These are phyloP conservation scores for Hycleus cichorii DNA, from an alignment of 1,140 invertebrate species.

Conservation along the genomic window DNA sequence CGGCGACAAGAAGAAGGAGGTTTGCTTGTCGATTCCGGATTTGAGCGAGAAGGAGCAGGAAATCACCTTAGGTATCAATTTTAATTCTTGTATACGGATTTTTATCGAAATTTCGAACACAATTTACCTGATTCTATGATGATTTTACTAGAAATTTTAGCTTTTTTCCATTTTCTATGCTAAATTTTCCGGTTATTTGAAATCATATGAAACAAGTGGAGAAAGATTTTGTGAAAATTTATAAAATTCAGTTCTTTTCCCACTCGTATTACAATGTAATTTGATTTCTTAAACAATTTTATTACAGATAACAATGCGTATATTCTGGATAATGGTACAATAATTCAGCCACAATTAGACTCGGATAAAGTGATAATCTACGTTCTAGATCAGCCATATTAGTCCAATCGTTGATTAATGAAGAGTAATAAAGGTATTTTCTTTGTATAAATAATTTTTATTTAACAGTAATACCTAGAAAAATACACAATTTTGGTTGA, in stretches of 20 bases:
- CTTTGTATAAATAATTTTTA: not conserved
- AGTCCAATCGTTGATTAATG: no score
- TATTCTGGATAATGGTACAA: conserved; percentile 28
- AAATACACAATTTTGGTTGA: no score
- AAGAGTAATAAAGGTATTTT: not conserved
- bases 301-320: conserved; percentile 27
- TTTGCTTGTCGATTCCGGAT: conserved; percentile 37
- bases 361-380: conserved; percentile 27
- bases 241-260: no score
- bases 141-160: no score
- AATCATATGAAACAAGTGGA: no score
- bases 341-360: conserved; percentile 24
- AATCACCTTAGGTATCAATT: conserved; percentile 22
- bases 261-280: no score
- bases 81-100: not conserved
- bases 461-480: not conserved
- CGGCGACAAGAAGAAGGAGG: conserved; percentile 10
- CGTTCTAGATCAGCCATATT: conserved; percentile 11
- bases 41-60: conserved; percentile 28
- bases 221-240: no score
- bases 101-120: not conserved
- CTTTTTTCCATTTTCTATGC: no score
- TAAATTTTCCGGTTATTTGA: no score
- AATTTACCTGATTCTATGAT: no score
- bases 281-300: no score